phyloP scores from a whole-genome alignment of 2,888 invertebrate species.

The Macrosoma leucophasiata region DNA sequence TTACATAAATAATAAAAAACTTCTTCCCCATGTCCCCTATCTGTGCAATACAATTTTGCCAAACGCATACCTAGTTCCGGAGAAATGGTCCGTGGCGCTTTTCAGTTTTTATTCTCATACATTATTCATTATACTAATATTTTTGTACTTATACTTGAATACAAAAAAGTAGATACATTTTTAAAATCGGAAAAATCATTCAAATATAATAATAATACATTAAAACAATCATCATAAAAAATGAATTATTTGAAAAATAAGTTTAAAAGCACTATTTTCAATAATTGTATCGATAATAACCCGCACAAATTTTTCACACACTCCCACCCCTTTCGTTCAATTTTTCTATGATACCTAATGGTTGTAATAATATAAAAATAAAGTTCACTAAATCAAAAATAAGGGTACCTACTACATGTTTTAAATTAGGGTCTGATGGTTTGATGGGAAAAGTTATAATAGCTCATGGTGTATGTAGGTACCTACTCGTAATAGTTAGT shows the following conservation, averaged over 20 bases:
- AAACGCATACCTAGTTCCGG: constrained; percentile 63
- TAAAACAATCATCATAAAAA: neutral
- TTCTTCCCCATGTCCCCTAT: constrained; percentile 42
- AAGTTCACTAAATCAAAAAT: constrained; percentile 38
- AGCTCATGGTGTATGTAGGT: constrained; percentile 31
- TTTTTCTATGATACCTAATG: constrained; percentile 34
- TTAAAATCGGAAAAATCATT: neutral
- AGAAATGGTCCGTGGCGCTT: constrained; percentile 63
- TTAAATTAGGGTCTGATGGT: constrained; percentile 47
- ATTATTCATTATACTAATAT: too few species aligned
- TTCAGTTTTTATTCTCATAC: constrained; percentile 53
- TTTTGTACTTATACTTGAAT: too few species aligned
- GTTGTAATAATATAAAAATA: constrained; percentile 40
- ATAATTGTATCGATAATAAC: constrained; percentile 31
- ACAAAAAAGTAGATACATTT: too few species aligned
- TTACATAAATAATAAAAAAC: constrained; percentile 70
- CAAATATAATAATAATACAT: neutral
- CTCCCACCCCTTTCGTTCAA: constrained; percentile 35
- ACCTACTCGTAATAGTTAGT: constrained; percentile 29
- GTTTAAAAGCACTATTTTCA: too few species aligned
- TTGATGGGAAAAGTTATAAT: constrained; percentile 62
- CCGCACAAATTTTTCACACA: constrained; percentile 32
- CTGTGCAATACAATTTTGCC: constrained; percentile 55
- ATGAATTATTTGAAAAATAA: too few species aligned
- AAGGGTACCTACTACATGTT: constrained; percentile 63